Evolutionary conservation across 2,113 vertebrate genomes (phyloP).

Genomic region (Agapornis roseicollis): DNA sequence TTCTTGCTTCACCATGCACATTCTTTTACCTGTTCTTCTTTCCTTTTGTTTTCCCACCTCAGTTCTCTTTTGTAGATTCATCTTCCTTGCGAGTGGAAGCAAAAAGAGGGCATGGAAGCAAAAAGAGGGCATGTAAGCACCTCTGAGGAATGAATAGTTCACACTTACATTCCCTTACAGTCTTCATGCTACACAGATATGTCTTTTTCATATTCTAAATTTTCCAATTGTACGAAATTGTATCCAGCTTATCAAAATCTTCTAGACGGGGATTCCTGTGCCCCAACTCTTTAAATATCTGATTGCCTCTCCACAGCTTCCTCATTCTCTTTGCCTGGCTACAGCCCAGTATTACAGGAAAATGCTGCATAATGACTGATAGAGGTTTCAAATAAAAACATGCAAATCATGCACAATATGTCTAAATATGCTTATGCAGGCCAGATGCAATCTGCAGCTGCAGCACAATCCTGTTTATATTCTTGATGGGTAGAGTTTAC

Average conservation of each 20-base stretch:
- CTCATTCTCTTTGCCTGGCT: constrained; percentile 52
- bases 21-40: background rate
- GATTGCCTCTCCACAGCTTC: constrained; percentile 30
- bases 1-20: background rate
- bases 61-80: background rate
- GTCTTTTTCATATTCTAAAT: background rate
- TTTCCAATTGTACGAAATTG: background rate
- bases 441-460: constrained; percentile 62
- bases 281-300: constrained; percentile 12
- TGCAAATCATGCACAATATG: constrained; percentile 56
- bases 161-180: background rate
- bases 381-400: constrained; percentile 63
- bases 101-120: background rate
- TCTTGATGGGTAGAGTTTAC: constrained; percentile 57
- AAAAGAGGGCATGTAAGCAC: background rate
- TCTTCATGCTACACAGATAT: background rate
- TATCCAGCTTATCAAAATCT: background rate
- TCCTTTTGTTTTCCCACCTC: background rate
- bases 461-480: constrained; percentile 56
- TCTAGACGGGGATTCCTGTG: constrained; percentile 14
- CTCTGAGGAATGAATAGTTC: background rate
- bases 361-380: constrained; percentile 32
- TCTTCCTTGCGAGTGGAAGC: background rate
- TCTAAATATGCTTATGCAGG: constrained; percentile 63
- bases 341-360: background rate